These are phyloP conservation scores for Manduca sexta DNA, from an alignment of 1,140 invertebrate species.

Conservation along the genomic window DNA sequence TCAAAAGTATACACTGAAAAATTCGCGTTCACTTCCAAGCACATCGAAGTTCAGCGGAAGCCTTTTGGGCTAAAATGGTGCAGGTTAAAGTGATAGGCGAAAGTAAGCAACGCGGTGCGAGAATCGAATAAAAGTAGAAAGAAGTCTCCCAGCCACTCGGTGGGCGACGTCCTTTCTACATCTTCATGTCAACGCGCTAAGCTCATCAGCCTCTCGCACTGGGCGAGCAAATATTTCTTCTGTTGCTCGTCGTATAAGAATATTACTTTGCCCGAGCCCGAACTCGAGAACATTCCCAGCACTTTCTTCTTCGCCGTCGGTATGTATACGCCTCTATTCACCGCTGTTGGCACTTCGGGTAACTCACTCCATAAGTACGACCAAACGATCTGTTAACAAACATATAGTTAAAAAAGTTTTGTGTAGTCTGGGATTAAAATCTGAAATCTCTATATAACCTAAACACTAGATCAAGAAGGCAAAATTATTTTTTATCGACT, in stretches of 20 bases:
- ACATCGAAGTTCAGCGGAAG: conserved; percentile 27
- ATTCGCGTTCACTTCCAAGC: not conserved
- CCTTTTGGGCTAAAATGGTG: conserved; percentile 53
- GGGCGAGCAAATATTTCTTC: conserved; percentile 51
- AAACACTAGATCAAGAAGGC: no score
- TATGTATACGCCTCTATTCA: conserved; percentile 62
- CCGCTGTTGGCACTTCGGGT: conserved; percentile 54
- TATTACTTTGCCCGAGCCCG: conserved; percentile 59
- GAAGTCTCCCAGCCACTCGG: conserved; percentile 40
- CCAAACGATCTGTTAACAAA: conserved; percentile 57
- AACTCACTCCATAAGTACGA: conserved; percentile 66
- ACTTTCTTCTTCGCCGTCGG: conserved; percentile 64
- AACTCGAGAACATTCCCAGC: conserved; percentile 58
- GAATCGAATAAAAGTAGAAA: conserved; percentile 61
- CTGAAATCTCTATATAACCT: no score
- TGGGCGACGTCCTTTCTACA: conserved; percentile 51
- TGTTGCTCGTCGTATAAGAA: conserved; percentile 62
- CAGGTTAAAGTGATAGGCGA: conserved; percentile 64
- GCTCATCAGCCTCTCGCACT: conserved; percentile 57
- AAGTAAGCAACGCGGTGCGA: conserved; percentile 46
- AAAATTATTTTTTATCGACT: no score
- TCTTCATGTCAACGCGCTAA: conserved; percentile 59
- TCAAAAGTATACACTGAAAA: not conserved
- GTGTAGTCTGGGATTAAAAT: no score
- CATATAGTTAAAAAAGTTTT: not conserved